These are phyloP conservation scores for Poecilia latipinna DNA, from an alignment of 2,113 vertebrate genomes.

Conservation along the genomic window DNA sequence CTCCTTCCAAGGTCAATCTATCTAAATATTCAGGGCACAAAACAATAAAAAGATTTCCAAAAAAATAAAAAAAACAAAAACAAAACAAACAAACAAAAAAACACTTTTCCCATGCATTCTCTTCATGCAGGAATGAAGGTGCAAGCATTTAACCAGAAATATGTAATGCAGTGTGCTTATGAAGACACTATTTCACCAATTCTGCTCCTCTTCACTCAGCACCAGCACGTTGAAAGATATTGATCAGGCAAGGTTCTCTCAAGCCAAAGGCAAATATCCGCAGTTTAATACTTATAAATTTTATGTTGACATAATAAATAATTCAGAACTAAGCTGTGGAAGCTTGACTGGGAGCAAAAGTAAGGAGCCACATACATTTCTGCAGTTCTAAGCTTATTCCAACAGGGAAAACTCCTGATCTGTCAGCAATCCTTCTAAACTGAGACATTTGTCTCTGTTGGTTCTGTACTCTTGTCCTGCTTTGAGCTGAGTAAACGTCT, in stretches of 20 bases:
- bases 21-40: conserved; percentile 1
- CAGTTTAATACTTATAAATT: conserved; percentile 56
- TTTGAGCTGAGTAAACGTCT: conserved; percentile 71
- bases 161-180: background rate
- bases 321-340: conserved; percentile 36
- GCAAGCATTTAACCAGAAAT: background rate
- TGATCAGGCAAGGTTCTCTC: conserved; percentile 45
- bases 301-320: conserved; percentile 44
- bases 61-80: fast-evolving
- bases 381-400: conserved; percentile 12
- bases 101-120: background rate
- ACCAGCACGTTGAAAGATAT: conserved; percentile 44
- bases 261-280: conserved; percentile 57
- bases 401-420: conserved; percentile 62
- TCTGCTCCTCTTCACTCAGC: conserved; percentile 30
- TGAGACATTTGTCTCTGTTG: conserved; percentile 78
- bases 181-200: conserved; percentile 22
- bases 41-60: background rate
- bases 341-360: conserved; percentile 14
- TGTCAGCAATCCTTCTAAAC: conserved; percentile 72
- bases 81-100: background rate
- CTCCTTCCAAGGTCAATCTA: conserved; percentile 6
- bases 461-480: conserved; percentile 55
- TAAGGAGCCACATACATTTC: conserved; percentile 21
- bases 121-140: background rate